Evolutionary conservation across 2,888 invertebrate genomes (phyloP).

Genomic region (Harpalus rubripes): DNA sequence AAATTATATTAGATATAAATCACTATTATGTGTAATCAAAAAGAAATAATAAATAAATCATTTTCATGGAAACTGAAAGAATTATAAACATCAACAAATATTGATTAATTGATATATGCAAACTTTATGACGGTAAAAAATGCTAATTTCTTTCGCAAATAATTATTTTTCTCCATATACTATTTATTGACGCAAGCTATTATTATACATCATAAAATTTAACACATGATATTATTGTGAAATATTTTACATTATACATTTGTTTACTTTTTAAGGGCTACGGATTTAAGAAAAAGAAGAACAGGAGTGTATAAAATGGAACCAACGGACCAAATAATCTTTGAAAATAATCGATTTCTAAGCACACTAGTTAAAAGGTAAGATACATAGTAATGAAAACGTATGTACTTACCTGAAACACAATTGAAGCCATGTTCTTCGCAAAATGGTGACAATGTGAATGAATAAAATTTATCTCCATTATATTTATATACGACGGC

Average conservation of each 20-base stretch:
- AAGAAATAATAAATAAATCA: too few relatives aligned
- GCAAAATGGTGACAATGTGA: conserved; percentile 15
- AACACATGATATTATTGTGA: conserved; percentile 29
- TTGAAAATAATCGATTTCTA: conserved; percentile 76
- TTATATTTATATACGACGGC: conserved; percentile 48
- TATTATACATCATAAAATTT: conserved; percentile 37
- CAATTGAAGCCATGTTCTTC: conserved; percentile 43
- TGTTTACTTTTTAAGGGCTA: conserved; percentile 66
- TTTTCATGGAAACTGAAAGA: background rate
- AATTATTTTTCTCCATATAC: conserved; percentile 13
- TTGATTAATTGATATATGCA: background rate
- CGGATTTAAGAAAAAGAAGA: conserved; percentile 73
- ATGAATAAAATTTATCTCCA: conserved; percentile 53
- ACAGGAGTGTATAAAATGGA: conserved; percentile 76
- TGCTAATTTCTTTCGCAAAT: conserved; percentile 13
- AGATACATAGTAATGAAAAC: conserved; percentile 47
- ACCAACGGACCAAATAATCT: conserved; percentile 74
- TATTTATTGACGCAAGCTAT: conserved; percentile 27
- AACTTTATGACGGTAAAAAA: conserved; percentile 33
- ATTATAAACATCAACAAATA: conserved; percentile 1
- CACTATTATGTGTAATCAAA: too few relatives aligned
- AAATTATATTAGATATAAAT: too few relatives aligned
- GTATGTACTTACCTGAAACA: conserved; percentile 43
- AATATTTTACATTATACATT: conserved; percentile 30
- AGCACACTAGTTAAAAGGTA: conserved; percentile 77